Evolutionary conservation across 2,113 vertebrate genomes (phyloP).

Genomic region (Acanthisitta chloris): DNA sequence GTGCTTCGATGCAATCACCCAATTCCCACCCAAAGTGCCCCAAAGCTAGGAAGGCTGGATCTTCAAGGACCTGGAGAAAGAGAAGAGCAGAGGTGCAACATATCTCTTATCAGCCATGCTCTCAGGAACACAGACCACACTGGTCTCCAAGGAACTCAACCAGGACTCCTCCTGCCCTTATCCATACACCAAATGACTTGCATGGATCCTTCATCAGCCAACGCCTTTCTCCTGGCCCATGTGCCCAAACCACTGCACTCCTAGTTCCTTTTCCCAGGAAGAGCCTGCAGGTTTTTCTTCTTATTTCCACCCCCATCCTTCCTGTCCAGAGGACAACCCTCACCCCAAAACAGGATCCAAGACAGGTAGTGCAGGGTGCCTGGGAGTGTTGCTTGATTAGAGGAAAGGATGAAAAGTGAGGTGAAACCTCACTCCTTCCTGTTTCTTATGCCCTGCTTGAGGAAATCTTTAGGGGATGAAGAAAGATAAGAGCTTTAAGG

Average conservation of each 20-base stretch:
- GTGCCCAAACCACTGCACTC: background rate
- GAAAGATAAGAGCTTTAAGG: background rate
- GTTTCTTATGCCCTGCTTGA: background rate
- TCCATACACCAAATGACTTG: background rate
- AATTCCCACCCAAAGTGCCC: background rate
- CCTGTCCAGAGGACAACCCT: background rate
- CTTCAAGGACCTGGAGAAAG: background rate
- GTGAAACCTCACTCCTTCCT: background rate
- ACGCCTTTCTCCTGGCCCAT: background rate
- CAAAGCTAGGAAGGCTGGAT: no score
- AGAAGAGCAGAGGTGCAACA: background rate
- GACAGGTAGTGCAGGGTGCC: conserved; percentile 4
- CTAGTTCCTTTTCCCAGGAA: background rate
- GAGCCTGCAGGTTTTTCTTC: background rate
- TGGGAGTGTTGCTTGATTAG: background rate
- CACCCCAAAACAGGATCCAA: conserved; percentile 6
- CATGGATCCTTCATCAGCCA: background rate
- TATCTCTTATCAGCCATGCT: background rate
- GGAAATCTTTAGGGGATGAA: background rate
- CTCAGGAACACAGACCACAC: rapidly evolving
- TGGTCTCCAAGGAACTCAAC: background rate
- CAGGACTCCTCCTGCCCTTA: background rate
- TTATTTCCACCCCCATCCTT: conserved; percentile 3
- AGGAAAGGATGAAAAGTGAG: background rate
- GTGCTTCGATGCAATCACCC: background rate